Conservation (phyloP, 2,888 invertebrate genomes). For the Meiosimyza decipiens region DNA sequence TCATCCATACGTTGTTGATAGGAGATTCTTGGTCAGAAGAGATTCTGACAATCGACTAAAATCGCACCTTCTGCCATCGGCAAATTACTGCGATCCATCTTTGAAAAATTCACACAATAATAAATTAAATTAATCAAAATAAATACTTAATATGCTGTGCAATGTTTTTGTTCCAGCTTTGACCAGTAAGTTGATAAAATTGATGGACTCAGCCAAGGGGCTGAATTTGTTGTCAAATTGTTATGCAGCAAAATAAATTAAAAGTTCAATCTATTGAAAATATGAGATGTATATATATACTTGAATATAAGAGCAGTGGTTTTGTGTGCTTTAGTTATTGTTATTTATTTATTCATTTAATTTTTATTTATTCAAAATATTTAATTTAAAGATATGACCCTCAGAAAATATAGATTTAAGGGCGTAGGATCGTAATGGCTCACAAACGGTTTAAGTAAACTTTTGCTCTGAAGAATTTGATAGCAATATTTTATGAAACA, state of each 20-base stretch:
- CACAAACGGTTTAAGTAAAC: no score
- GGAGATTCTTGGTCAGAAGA: background rate
- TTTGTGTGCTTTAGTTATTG: no score
- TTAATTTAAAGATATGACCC: no score
- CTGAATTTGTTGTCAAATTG: constrained; percentile 19
- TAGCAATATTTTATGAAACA: no score
- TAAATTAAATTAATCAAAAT: constrained; percentile 34
- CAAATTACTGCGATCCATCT: constrained; percentile 8
- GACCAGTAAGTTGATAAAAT: constrained; percentile 9
- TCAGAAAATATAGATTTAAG: no score
- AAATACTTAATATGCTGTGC: background rate
- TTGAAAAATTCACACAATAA: constrained; percentile 26
- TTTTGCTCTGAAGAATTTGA: no score
- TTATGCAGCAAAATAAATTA: constrained; percentile 9
- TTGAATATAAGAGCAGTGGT: no score
- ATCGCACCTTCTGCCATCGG: background rate
- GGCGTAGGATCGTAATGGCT: no score
- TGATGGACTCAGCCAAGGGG: constrained; percentile 11
- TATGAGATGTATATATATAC: no score
- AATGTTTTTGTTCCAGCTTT: background rate
- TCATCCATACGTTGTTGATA: background rate
- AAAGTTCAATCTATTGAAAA: background rate
- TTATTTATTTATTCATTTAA: no score
- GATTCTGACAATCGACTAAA: background rate
- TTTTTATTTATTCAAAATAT: no score